These are phyloP conservation scores for Ophiothrix spiculata DNA, from an alignment of 35 echinoderm and acorn worm species.

Conservation along the genomic window DNA sequence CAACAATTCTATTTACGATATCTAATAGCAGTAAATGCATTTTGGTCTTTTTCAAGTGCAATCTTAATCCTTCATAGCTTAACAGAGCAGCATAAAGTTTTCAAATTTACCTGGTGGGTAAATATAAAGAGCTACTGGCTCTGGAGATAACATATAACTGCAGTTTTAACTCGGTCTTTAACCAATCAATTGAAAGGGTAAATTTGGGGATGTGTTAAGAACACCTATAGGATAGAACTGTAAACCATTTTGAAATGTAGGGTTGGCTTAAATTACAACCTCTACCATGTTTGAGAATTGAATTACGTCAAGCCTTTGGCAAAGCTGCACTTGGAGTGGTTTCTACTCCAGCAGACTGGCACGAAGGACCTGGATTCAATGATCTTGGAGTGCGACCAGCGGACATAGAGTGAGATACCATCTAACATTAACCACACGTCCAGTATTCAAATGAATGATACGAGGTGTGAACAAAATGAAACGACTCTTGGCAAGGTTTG, in stretches of 20 bases:
- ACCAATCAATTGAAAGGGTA: neutral
- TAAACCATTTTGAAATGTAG: constrained; percentile 2
- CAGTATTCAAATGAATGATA: too few species aligned
- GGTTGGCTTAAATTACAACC: constrained; percentile 8
- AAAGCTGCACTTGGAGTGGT: neutral
- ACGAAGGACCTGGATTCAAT: neutral
- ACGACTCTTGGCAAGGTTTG: neutral
- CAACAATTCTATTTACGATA: neutral
- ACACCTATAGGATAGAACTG: constrained; percentile 6
- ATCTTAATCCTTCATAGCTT: neutral
- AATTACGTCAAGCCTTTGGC: neutral
- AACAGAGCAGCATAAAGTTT: neutral
- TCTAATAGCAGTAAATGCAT: neutral
- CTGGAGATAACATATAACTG: neutral
- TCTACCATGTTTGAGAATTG: neutral
- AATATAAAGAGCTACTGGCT: neutral
- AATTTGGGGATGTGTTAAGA: neutral
- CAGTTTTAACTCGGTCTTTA: neutral
- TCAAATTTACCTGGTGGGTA: neutral
- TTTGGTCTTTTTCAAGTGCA: constrained; percentile 3
- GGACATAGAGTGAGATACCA: constrained; percentile 1
- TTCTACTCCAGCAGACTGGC: neutral
- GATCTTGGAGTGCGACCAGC: neutral
- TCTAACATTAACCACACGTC: neutral
- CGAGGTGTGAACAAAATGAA: neutral